These are phyloP conservation scores for Trichechus manatus DNA, from an alignment of 2,113 vertebrate genomes.

Conservation along the genomic window DNA sequence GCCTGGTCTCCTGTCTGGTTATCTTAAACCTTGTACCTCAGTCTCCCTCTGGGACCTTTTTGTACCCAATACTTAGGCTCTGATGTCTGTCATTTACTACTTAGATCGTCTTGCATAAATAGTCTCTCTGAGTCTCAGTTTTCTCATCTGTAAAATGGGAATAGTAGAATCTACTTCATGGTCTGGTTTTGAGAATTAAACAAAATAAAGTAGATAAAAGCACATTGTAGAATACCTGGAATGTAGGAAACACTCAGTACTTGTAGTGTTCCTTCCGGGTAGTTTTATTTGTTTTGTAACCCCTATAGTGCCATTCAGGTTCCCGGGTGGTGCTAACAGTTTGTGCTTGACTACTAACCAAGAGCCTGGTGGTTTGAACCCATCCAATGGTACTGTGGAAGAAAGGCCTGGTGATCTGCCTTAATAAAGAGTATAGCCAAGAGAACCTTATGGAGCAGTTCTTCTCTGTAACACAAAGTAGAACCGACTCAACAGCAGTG, in stretches of 20 bases:
- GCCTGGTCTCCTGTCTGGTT: not conserved
- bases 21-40: not conserved
- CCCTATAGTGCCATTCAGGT: not conserved
- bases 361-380: too few relatives aligned
- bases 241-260: not conserved
- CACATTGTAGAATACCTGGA: not conserved
- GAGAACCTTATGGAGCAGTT: too few relatives aligned
- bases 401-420: not conserved
- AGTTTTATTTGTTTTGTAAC: not conserved
- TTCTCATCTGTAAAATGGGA: not conserved
- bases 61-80: not conserved
- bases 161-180: not conserved
- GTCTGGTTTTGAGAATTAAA: constrained; percentile 7
- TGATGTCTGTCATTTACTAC: not conserved
- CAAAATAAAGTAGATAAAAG: not conserved
- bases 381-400: too few relatives aligned
- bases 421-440: too few relatives aligned
- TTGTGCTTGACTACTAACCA: not conserved
- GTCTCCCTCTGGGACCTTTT: not conserved
- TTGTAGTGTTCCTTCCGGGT: too few relatives aligned
- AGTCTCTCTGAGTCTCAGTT: not conserved
- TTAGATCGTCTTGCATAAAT: not conserved
- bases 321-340: not conserved
- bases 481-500: not conserved
- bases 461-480: not conserved